Conservation (phyloP, 2,888 invertebrate genomes). For the Bombylius major region DNA sequence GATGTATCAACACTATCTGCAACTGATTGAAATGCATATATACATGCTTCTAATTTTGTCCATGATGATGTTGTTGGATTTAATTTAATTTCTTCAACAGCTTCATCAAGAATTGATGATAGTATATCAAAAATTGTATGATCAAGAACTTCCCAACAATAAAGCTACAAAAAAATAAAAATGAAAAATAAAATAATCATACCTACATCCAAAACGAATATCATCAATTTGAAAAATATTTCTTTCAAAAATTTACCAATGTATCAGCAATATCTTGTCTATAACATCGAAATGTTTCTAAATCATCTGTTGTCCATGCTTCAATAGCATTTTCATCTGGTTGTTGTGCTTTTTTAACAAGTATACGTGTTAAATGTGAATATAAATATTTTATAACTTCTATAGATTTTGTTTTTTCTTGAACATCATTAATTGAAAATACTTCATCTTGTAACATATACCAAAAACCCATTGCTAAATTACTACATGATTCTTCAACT, state of each 20-base stretch:
- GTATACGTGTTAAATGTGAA: constrained; percentile 58
- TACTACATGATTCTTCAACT: constrained; percentile 75
- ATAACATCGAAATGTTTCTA: constrained; percentile 76
- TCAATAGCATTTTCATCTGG: constrained; percentile 48
- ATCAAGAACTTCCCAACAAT: constrained; percentile 73
- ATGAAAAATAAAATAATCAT: constrained; percentile 15
- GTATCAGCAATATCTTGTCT: constrained; percentile 78
- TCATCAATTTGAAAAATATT: too few relatives aligned
- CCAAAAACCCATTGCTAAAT: constrained; percentile 82
- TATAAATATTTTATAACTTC: constrained; percentile 63
- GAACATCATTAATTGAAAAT: constrained; percentile 27
- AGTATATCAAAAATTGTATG: constrained; percentile 59
- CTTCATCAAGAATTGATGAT: constrained; percentile 47
- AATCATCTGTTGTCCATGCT: constrained; percentile 59
- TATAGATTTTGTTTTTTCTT: constrained; percentile 28
- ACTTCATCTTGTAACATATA: constrained; percentile 60
- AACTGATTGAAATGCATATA: constrained; percentile 52
- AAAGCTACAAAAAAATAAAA: constrained; percentile 45
- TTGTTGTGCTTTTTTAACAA: constrained; percentile 68
- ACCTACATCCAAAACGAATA: too few relatives aligned
- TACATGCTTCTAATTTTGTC: constrained; percentile 50
- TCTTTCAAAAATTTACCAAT: constrained; percentile 41
- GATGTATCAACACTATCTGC: constrained; percentile 49
- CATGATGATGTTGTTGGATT: constrained; percentile 37
- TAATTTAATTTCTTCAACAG: constrained; percentile 36